Conservation (phyloP, 2,888 invertebrate species). For the Pyrrhia umbra region DNA sequence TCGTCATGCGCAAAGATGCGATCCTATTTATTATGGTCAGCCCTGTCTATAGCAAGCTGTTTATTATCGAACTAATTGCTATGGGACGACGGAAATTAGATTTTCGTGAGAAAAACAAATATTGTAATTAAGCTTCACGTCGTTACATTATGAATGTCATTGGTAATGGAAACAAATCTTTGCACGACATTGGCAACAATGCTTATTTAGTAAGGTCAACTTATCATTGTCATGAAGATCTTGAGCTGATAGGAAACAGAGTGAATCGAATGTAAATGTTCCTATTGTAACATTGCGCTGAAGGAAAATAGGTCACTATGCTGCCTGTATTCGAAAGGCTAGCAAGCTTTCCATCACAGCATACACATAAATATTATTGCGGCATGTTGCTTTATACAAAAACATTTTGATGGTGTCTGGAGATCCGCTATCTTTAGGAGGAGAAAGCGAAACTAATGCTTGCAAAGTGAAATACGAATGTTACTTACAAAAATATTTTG, state of each 20-base stretch:
- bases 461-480: constrained; percentile 39
- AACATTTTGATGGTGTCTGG: constrained; percentile 51
- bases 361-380: constrained; percentile 54
- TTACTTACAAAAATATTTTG: constrained; percentile 43
- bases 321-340: constrained; percentile 53
- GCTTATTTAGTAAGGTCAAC: constrained; percentile 50
- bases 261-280: constrained; percentile 58
- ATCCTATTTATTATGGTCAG: constrained; percentile 48
- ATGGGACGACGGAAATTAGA: constrained; percentile 20
- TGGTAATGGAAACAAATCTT: constrained; percentile 26
- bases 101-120: constrained; percentile 4
- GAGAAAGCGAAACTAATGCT: constrained; percentile 60
- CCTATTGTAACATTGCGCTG: constrained; percentile 45
- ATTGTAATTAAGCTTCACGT: constrained; percentile 9
- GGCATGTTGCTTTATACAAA: constrained; percentile 39
- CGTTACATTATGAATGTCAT: constrained; percentile 16
- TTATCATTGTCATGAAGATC: constrained; percentile 58
- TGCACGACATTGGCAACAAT: constrained; percentile 15
- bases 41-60: neutral
- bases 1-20: constrained; percentile 49
- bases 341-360: constrained; percentile 57
- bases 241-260: constrained; percentile 54
- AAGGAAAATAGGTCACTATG: constrained; percentile 52
- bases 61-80: constrained; percentile 28
- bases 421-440: constrained; percentile 45